Evolutionary conservation across 2,113 vertebrate genomes (phyloP).

Genomic region (Narcine bancroftii): DNA sequence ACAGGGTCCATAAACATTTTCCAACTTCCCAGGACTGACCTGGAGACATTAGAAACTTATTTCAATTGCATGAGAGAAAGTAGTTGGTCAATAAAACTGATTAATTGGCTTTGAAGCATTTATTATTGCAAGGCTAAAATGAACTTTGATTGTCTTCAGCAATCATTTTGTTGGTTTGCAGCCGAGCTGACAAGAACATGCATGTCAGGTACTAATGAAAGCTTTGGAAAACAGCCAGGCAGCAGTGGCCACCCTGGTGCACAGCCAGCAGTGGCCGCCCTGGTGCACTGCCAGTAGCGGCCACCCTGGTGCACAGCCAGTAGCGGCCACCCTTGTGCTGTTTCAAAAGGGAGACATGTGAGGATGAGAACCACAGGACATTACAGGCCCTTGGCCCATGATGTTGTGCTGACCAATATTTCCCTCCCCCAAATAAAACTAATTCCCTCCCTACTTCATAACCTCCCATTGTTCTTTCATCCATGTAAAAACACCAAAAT

Average conservation of each 20-base stretch:
- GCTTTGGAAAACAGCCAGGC: neutral
- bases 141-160: neutral
- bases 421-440: no score
- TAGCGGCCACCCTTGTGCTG: neutral
- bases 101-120: no score
- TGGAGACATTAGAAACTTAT: neutral
- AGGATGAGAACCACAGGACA: no score
- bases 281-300: no score
- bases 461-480: no score
- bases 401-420: no score
- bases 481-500: no score
- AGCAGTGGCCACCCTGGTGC: neutral
- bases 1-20: neutral
- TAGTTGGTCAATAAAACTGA: no score
- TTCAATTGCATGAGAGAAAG: neutral
- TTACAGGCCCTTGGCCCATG: no score
- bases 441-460: no score
- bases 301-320: neutral
- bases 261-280: no score
- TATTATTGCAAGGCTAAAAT: neutral
- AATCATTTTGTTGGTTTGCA: neutral
- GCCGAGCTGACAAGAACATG: no score
- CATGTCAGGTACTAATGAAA: neutral
- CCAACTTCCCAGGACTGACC: neutral
- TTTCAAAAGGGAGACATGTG: neutral